Percentiles rank a stretch among this genome's conserved stretches.
Conservation (phyloP, 2,888 invertebrate species). For the Timandra comae region DNA sequence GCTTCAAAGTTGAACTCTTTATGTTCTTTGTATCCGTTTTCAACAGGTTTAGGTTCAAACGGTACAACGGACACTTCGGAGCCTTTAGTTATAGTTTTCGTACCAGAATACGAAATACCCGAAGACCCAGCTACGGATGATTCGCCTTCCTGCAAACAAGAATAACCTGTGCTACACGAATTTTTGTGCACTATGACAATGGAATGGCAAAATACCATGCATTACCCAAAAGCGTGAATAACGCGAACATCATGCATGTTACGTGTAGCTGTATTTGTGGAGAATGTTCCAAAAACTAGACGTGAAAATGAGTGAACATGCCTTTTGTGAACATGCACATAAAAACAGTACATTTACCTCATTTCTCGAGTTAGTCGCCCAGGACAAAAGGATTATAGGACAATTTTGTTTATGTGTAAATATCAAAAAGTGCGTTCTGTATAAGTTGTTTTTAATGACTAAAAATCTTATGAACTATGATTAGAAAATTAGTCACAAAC, state of each 20-base stretch:
- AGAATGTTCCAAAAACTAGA: conserved; percentile 18
- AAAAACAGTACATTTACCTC: conserved; percentile 34
- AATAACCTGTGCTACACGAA: neutral
- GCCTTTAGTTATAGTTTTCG: conserved; percentile 38
- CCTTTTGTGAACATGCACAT: conserved; percentile 32
- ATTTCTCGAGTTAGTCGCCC: conserved; percentile 24
- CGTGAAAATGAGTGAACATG: conserved; percentile 23
- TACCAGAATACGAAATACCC: conserved; percentile 41
- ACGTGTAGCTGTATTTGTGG: neutral
- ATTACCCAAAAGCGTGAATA: conserved; percentile 8
- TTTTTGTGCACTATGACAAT: conserved; percentile 3
- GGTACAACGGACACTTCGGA: conserved; percentile 30
- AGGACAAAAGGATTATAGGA: neutral
- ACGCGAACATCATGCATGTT: conserved; percentile 10
- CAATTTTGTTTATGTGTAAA: neutral
- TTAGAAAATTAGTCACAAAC: conserved; percentile 1
- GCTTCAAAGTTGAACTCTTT: conserved; percentile 40
- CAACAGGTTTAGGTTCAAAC: conserved; percentile 18
- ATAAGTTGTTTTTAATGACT: neutral
- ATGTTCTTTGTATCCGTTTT: conserved; percentile 33
- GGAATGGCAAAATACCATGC: conserved; percentile 8
- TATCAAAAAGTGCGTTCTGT: neutral
- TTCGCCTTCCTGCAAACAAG: conserved; percentile 45
- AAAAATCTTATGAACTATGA: neutral
- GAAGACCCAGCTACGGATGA: conserved; percentile 36